A percentile compares a stretch with the other conserved stretches of the same genome.
These are phyloP conservation scores for Nemotelus pantherinus DNA, from an alignment of 2,888 invertebrate species.

Conservation along the genomic window DNA sequence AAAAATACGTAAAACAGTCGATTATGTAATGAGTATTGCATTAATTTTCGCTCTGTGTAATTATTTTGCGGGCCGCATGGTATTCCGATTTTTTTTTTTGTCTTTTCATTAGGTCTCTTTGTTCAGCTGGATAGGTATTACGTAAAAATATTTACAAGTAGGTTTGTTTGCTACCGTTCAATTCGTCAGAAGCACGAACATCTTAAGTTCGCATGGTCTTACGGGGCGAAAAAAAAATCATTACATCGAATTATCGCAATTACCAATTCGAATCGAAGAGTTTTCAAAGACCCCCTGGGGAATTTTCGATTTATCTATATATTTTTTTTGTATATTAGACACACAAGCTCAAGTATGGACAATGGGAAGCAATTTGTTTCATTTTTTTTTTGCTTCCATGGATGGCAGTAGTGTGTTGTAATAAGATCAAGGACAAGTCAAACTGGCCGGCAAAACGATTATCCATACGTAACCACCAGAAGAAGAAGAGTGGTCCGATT, in stretches of 20 bases:
- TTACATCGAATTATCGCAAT: no score
- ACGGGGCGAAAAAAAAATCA: no score
- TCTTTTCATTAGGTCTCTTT: background rate
- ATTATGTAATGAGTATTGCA: background rate
- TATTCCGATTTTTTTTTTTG: background rate
- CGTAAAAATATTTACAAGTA: no score
- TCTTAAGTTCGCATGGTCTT: no score
- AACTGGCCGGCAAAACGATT: background rate
- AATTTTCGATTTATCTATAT: no score
- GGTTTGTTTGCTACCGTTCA: no score
- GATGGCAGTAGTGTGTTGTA: constrained; percentile 11
- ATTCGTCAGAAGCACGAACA: no score
- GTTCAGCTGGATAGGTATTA: background rate
- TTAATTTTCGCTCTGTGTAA: constrained; percentile 22
- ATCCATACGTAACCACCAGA: background rate
- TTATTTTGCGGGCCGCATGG: background rate
- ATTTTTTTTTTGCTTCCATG: background rate
- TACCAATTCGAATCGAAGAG: no score
- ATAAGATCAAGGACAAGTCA: constrained; percentile 27
- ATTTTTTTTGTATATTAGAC: no score
- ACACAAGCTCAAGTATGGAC: background rate
- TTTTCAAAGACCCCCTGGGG: no score
- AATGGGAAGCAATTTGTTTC: constrained; percentile 25
- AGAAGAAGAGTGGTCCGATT: background rate
- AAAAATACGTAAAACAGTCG: background rate